Percentiles rank a stretch among this genome's conserved stretches.
phyloP scores from a whole-genome alignment of 23 tunicate species.

The Diplosoma virens region DNA sequence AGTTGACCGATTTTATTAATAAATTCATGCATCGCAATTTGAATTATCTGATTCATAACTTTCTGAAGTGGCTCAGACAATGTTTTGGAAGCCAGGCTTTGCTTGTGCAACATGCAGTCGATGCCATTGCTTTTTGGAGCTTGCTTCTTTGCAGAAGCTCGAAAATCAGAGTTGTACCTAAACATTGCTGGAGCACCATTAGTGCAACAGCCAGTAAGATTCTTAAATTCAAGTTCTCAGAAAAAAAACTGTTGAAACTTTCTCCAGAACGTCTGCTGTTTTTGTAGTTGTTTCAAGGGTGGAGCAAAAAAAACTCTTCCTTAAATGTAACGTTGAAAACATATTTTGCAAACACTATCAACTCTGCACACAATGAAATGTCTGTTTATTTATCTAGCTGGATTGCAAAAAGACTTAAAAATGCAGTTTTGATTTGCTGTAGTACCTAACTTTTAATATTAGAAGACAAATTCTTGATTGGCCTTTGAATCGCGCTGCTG shows the following conservation, averaged over 20 bases:
- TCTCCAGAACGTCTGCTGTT: too few species aligned
- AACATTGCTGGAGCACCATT: too few species aligned
- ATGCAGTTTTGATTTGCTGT: constrained; percentile 49
- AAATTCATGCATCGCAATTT: too few species aligned
- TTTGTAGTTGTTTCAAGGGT: too few species aligned
- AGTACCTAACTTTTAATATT: constrained; percentile 44
- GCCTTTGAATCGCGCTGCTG: constrained; percentile 42
- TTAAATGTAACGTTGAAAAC: too few species aligned
- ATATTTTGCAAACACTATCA: too few species aligned
- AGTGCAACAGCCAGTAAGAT: constrained; percentile 37
- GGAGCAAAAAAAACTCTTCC: too few species aligned
- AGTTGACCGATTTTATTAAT: too few species aligned
- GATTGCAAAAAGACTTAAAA: constrained; percentile 41
- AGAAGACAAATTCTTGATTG: constrained; percentile 37
- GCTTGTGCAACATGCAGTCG: constrained; percentile 44
- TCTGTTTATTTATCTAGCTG: constrained; percentile 58
- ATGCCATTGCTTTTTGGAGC: constrained; percentile 40
- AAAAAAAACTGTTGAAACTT: too few species aligned
- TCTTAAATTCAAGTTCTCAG: constrained; percentile 28
- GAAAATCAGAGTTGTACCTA: constrained; percentile 40
- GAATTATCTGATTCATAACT: constrained; percentile 26
- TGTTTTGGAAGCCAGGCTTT: constrained; percentile 59
- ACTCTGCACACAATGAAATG: constrained; percentile 56
- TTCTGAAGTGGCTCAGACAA: constrained; percentile 31
- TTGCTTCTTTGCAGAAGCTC: constrained; percentile 18